A percentile compares a stretch with the other conserved stretches of the same genome.
Evolutionary conservation across 2,888 invertebrate species (phyloP).

Genomic region (Caenorhabditis auriculariae): DNA sequence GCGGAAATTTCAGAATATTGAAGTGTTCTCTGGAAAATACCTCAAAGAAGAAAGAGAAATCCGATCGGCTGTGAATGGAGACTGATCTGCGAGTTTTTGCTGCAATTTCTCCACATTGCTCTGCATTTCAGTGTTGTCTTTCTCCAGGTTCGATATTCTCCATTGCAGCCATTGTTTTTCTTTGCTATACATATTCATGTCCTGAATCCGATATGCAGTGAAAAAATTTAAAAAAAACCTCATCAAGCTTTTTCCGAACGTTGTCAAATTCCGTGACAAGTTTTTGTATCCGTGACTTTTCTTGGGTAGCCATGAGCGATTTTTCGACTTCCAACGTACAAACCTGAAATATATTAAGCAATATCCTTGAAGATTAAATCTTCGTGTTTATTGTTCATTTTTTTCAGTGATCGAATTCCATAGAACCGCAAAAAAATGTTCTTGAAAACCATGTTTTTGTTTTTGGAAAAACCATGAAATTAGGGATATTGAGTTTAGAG

Average conservation of each 20-base stretch:
- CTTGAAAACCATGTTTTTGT: no score
- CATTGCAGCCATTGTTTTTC: constrained; percentile 51
- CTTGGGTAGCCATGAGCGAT: constrained; percentile 12
- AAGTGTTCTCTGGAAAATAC: no score
- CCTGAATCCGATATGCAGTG: constrained; percentile 10
- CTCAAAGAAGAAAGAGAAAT: no score
- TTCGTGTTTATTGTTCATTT: no score
- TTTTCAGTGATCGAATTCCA: no score
- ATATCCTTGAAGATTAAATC: constrained; percentile 1
- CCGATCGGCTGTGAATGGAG: no score
- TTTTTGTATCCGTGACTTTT: constrained; percentile 45
- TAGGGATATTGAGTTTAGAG: no score
- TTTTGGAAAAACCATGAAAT: no score
- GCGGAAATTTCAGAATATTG: no score
- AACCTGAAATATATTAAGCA: constrained; percentile 12
- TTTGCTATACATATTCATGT: constrained; percentile 45
- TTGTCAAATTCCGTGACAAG: constrained; percentile 57
- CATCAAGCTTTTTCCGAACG: constrained; percentile 50
- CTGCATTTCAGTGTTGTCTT: constrained; percentile 43
- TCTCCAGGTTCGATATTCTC: constrained; percentile 47
- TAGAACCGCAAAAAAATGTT: neutral
- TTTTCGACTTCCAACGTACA: constrained; percentile 39
- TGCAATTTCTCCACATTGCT: constrained; percentile 10
- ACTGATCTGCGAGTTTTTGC: constrained; percentile 10
- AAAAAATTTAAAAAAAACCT: constrained; percentile 26